phyloP scores from a whole-genome alignment of 1,140 invertebrate genomes.

The Eurosta solidaginis region DNA sequence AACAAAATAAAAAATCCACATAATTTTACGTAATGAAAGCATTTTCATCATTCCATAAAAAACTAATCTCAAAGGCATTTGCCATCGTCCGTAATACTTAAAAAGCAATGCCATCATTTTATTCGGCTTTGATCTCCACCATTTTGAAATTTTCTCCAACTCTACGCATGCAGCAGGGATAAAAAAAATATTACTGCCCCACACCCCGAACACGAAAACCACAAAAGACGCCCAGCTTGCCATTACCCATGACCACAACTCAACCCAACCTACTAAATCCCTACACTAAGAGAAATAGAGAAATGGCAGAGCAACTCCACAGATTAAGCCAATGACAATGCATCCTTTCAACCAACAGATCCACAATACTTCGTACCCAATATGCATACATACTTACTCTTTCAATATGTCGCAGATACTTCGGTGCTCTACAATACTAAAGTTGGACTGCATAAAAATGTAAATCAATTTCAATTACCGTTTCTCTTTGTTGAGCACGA shows the following conservation, averaged over 20 bases:
- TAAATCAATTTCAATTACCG: constrained; percentile 3
- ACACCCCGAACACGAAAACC: neutral
- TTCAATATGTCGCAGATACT: too few species aligned
- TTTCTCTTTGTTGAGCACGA: neutral
- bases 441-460: constrained; percentile 21
- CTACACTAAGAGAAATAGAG: too few species aligned
- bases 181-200: neutral
- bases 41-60: neutral
- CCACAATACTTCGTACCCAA: neutral
- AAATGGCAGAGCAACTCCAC: neutral
- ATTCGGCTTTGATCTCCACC: neutral
- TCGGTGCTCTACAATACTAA: neutral
- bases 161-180: neutral
- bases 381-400: too few species aligned
- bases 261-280: neutral
- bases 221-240: neutral
- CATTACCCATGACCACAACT: neutral
- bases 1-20: neutral
- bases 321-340: neutral
- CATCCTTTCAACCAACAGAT: neutral
- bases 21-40: neutral
- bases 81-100: neutral
- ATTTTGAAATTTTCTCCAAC: neutral
- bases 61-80: neutral
- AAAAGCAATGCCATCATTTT: neutral